Conservation (phyloP, 1,140 invertebrate species). For the Oedothorax gibbosus region DNA sequence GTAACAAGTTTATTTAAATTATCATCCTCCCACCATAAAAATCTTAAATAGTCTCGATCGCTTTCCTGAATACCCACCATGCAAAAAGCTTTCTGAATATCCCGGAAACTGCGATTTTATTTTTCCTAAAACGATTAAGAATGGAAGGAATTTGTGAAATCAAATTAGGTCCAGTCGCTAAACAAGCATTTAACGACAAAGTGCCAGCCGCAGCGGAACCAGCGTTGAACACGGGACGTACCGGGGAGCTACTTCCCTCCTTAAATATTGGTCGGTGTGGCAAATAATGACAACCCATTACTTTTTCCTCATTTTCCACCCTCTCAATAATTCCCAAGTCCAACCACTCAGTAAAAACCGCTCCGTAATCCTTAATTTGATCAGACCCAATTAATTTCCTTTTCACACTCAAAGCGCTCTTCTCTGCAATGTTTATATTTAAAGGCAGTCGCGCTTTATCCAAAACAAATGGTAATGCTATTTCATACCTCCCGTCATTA, state of each 20-base stretch:
- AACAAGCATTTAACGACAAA: conserved; percentile 29
- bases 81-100: conserved; percentile 34
- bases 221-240: conserved; percentile 29
- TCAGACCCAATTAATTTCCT: conserved; percentile 12
- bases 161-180: conserved; percentile 34
- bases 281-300: conserved; percentile 1
- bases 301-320: background rate
- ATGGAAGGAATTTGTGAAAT: conserved; percentile 30
- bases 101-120: background rate
- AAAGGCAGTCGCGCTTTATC: background rate
- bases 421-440: conserved; percentile 10
- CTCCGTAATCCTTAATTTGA: background rate
- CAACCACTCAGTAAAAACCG: conserved; percentile 26
- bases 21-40: conserved; percentile 3
- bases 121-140: conserved; percentile 19
- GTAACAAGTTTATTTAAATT: conserved; percentile 7
- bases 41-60: conserved; percentile 37
- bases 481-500: conserved; percentile 10
- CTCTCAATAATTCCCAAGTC: conserved; percentile 17
- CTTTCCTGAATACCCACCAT: conserved; percentile 3
- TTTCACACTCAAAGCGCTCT: conserved; percentile 4
- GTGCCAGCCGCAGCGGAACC: background rate
- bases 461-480: conserved; percentile 20
- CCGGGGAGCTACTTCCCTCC: conserved; percentile 17
- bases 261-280: conserved; percentile 25